Percentiles rank a stretch among this genome's conserved stretches.
These are phyloP conservation scores for Ichneumoninae sp. DNA, from an alignment of 2,888 invertebrate genomes.

Conservation along the genomic window DNA sequence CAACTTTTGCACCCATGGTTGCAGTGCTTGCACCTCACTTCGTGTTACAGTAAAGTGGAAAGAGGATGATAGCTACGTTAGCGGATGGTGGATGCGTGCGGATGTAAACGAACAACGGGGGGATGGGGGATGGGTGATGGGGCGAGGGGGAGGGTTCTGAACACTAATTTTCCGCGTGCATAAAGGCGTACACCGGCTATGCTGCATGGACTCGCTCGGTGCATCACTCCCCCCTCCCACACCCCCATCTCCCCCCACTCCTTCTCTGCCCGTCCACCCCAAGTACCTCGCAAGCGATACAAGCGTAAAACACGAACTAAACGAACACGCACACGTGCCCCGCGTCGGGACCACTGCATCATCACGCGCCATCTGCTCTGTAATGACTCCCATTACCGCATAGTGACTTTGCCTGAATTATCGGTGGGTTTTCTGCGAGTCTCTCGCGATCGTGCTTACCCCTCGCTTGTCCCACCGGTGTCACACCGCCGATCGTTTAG, in stretches of 20 bases:
- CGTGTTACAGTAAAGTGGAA: conserved; percentile 19
- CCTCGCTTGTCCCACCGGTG: conserved; percentile 46
- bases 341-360: conserved; percentile 81
- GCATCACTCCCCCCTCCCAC: conserved; percentile 49
- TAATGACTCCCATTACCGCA: conserved; percentile 83
- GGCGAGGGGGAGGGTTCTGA: conserved; percentile 20
- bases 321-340: conserved; percentile 79
- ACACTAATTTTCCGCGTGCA: conserved; percentile 68
- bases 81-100: conserved; percentile 61
- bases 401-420: conserved; percentile 82
- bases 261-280: conserved; percentile 4
- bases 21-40: not conserved
- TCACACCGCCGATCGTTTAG: conserved; percentile 4
- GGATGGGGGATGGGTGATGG: too few species aligned
- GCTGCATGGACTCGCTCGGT: conserved; percentile 45
- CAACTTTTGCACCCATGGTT: conserved; percentile 8
- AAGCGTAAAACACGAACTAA: conserved; percentile 73
- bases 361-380: conserved; percentile 83
- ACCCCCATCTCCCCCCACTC: conserved; percentile 12
- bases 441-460: conserved; percentile 35
- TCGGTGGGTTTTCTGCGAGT: conserved; percentile 79
- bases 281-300: conserved; percentile 56
- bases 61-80: conserved; percentile 39
- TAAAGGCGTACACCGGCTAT: conserved; percentile 64
- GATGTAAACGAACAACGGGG: conserved; percentile 48